These are phyloP conservation scores for Periophthalmodon schlosseri DNA, from an alignment of 2,113 vertebrate genomes.

Conservation along the genomic window DNA sequence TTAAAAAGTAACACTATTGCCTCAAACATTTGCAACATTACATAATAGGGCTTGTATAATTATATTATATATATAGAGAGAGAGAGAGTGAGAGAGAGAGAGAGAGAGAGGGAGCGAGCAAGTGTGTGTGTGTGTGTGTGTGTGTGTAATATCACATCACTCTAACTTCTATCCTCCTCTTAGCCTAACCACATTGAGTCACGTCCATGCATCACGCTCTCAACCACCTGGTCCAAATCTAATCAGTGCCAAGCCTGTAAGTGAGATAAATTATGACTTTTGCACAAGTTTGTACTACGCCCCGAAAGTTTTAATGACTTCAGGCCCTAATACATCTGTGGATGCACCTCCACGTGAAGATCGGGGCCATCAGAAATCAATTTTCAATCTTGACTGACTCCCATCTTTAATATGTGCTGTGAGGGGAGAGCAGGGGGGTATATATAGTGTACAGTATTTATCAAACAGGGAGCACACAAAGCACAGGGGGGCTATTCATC, in stretches of 20 bases:
- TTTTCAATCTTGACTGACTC: slow-evolving; percentile 58
- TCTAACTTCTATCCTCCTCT: background rate
- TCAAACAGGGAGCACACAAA: slow-evolving; percentile 24
- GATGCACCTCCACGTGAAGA: slow-evolving; percentile 28
- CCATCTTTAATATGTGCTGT: slow-evolving; percentile 50
- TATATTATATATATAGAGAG: too few relatives aligned
- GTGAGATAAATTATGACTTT: background rate
- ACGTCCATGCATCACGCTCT: background rate
- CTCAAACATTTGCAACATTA: background rate
- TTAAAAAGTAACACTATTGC: too few relatives aligned
- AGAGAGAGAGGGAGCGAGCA: too few relatives aligned
- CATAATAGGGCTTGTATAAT: too few relatives aligned
- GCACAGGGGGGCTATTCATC: slow-evolving; percentile 36
- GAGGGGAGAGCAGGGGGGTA: slow-evolving; percentile 13
- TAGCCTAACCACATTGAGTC: background rate
- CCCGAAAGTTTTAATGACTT: slow-evolving; percentile 52
- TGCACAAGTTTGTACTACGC: slow-evolving; percentile 8
- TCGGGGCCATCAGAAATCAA: slow-evolving; percentile 54
- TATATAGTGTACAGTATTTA: slow-evolving; percentile 38
- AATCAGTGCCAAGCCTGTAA: background rate
- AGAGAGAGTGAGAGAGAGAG: too few relatives aligned
- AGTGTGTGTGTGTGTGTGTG: too few relatives aligned
- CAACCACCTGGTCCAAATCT: background rate
- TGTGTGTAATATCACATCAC: background rate
- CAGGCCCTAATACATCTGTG: slow-evolving; percentile 16